Percentiles rank a stretch among this genome's conserved stretches.
phyloP scores from a whole-genome alignment of 2,888 invertebrate species.

The Macrosiphum euphorbiae region DNA sequence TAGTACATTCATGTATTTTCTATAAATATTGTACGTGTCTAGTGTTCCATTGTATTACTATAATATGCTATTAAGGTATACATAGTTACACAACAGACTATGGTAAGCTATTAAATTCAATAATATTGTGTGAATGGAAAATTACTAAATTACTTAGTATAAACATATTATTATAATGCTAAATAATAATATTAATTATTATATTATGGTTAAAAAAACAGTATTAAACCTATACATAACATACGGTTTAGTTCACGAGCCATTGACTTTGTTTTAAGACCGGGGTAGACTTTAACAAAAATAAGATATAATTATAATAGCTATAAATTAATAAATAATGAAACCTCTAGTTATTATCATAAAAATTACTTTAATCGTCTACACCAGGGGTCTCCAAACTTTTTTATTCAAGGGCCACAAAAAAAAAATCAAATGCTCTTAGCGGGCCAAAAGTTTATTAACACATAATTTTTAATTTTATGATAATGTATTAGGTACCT shows the following conservation, averaged over 20 bases:
- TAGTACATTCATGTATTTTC: not conserved
- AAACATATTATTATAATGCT: no score
- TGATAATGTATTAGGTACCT: no score
- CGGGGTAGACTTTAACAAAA: not conserved
- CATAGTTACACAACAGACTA: not conserved
- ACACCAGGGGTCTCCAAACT: no score
- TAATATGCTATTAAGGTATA: not conserved
- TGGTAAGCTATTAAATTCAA: not conserved
- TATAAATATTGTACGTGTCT: not conserved
- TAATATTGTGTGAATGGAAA: not conserved
- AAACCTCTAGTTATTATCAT: not conserved
- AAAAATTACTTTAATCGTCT: not conserved
- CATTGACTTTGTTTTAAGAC: conserved; percentile 22
- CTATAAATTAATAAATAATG: not conserved
- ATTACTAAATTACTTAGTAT: no score
- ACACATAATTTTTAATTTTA: no score
- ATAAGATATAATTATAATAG: not conserved
- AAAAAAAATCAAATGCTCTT: no score
- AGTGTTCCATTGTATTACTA: not conserved
- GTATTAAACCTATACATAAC: not conserved
- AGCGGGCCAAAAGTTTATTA: no score
- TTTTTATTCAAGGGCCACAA: no score
- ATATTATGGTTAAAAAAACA: not conserved
- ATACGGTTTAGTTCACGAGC: conserved; percentile 26
- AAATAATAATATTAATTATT: not conserved